Conservation (phyloP, 2,797 vertebrate species). For the Crocidura indochinensis region DNA sequence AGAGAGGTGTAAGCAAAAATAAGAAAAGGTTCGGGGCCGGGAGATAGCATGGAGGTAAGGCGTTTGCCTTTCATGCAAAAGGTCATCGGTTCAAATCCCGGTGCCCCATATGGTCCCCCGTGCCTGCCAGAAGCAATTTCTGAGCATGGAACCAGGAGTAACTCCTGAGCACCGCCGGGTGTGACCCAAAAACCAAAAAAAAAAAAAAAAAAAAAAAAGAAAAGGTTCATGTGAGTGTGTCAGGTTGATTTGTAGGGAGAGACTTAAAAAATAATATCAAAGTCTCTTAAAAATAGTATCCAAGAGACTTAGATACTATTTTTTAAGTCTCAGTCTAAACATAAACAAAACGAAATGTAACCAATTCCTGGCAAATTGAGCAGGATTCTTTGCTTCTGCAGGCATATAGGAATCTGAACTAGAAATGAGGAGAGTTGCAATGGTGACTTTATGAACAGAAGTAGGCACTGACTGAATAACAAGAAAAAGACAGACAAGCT, state of each 20-base stretch:
- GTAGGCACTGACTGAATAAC: not conserved
- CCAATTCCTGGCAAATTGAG: slow-evolving; percentile 66
- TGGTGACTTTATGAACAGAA: slow-evolving; percentile 1
- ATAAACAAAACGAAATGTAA: slow-evolving; percentile 67
- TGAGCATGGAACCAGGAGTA: no score
- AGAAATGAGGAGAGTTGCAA: not conserved
- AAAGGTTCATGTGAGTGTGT: not conserved
- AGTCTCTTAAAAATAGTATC: not conserved
- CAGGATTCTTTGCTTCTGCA: slow-evolving; percentile 53
- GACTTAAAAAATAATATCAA: slow-evolving; percentile 45
- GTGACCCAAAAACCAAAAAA: no score
- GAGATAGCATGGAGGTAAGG: no score
- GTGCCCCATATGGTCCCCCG: no score
- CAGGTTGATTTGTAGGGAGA: not conserved
- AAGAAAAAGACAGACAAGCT: slow-evolving; percentile 49
- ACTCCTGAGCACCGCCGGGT: no score
- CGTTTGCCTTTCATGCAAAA: no score
- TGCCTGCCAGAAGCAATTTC: no score
- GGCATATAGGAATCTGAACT: not conserved
- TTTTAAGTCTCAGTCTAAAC: not conserved
- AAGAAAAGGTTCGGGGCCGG: not conserved
- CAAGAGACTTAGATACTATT: no score
- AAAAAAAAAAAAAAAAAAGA: not conserved
- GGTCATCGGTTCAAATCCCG: no score
- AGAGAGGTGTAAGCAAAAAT: slow-evolving; percentile 2